phyloP scores from a whole-genome alignment of 2,888 invertebrate genomes.

The Auanema freiburgensis region DNA sequence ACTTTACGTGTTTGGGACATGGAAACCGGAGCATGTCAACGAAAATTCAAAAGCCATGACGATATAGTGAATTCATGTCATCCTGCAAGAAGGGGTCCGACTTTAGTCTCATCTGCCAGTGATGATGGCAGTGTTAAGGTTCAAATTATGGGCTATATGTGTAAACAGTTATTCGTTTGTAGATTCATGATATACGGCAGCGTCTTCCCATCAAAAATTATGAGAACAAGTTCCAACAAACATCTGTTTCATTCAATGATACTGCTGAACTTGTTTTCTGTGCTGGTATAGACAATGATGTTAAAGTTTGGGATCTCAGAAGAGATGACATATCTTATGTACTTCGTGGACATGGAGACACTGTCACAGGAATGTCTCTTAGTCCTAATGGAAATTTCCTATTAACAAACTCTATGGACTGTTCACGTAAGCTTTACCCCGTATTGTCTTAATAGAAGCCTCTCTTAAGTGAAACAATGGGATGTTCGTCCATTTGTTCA shows the following conservation, averaged over 20 bases:
- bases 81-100: constrained; percentile 82
- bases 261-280: constrained; percentile 91
- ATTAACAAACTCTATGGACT: constrained; percentile 94
- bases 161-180: no score
- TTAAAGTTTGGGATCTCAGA: constrained; percentile 92
- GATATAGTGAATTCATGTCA: constrained; percentile 71
- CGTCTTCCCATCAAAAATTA: constrained; percentile 75
- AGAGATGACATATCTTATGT: constrained; percentile 80
- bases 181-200: constrained; percentile 82
- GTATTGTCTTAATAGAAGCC: not conserved
- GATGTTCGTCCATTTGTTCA: constrained; percentile 93
- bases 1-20: constrained; percentile 95
- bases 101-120: constrained; percentile 86
- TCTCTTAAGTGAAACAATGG: constrained; percentile 80
- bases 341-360: constrained; percentile 90
- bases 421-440: constrained; percentile 70
- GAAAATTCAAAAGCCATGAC: constrained; percentile 71
- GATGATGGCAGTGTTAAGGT: constrained; percentile 91
- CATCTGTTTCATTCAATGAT: constrained; percentile 88
- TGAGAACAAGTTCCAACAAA: constrained; percentile 70
- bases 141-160: no score
- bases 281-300: constrained; percentile 93
- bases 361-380: constrained; percentile 83
- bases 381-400: constrained; percentile 78
- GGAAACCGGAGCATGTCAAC: constrained; percentile 81